phyloP scores from a whole-genome alignment of 2,888 invertebrate species.

The Bimastos eiseni region DNA sequence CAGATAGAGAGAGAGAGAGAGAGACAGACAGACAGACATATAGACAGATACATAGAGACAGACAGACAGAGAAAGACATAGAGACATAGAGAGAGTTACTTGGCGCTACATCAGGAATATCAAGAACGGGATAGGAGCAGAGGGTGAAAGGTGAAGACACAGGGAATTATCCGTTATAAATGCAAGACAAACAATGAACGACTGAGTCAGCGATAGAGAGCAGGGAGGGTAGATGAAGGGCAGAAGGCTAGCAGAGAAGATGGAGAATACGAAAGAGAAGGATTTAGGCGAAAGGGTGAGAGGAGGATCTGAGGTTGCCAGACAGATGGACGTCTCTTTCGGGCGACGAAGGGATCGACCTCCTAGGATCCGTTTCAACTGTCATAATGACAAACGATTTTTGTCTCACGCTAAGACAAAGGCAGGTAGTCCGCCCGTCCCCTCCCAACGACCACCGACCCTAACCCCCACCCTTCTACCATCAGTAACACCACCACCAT shows the following conservation, averaged over 20 bases:
- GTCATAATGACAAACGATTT: conserved; percentile 6
- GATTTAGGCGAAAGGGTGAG: no score
- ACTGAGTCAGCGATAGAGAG: not conserved
- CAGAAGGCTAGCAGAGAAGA: no score
- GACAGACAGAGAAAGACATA: no score
- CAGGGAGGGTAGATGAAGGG: not conserved
- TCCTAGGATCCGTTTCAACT: not conserved
- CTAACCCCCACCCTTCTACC: not conserved
- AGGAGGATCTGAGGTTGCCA: not conserved
- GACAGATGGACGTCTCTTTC: not conserved
- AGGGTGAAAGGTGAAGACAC: not conserved
- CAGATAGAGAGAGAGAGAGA: no score
- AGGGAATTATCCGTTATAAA: not conserved
- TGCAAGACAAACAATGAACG: not conserved
- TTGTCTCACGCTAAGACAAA: not conserved
- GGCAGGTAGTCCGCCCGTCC: not conserved
- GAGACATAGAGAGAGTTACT: not conserved
- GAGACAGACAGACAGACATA: not conserved
- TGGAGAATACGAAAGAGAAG: no score
- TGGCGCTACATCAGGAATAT: not conserved
- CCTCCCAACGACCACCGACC: not conserved
- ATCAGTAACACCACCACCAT: not conserved
- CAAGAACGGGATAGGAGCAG: not conserved
- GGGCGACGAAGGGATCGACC: not conserved
- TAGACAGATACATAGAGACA: no score